Percentiles rank a stretch among this genome's conserved stretches.
These are phyloP conservation scores for Protonemura montana DNA, from an alignment of 2,888 invertebrate genomes.

Conservation along the genomic window DNA sequence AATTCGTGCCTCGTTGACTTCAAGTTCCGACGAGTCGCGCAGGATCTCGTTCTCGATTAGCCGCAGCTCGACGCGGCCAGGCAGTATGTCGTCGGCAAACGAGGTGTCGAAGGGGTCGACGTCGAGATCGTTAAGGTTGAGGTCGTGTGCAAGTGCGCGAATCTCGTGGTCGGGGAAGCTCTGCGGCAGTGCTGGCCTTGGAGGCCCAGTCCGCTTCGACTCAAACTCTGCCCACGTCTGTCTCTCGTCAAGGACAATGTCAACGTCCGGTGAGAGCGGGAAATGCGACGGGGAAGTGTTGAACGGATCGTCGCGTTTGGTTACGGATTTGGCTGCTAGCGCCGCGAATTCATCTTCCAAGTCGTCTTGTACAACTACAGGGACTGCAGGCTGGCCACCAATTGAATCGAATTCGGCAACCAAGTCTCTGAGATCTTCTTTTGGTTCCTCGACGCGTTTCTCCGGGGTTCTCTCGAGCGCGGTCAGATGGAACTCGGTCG, in stretches of 20 bases:
- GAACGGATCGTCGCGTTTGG: constrained; percentile 52
- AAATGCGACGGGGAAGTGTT: constrained; percentile 57
- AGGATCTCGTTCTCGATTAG: constrained; percentile 67
- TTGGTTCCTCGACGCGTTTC: constrained; percentile 54
- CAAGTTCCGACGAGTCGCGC: constrained; percentile 54
- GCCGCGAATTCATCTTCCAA: constrained; percentile 80
- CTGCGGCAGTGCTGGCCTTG: constrained; percentile 16
- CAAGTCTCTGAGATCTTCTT: constrained; percentile 47
- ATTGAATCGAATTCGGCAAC: constrained; percentile 54
- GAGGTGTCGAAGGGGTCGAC: constrained; percentile 85
- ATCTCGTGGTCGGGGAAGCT: constrained; percentile 40
- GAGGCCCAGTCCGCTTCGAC: constrained; percentile 19
- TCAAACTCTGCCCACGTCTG: constrained; percentile 46
- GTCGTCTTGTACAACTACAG: constrained; percentile 56
- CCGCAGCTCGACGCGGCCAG: constrained; percentile 68
- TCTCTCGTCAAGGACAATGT: constrained; percentile 47
- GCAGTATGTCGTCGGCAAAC: constrained; percentile 79
- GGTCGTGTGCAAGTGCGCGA: constrained; percentile 39
- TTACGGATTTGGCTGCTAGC: constrained; percentile 76
- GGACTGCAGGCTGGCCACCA: background rate
- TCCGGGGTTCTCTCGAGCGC: constrained; percentile 62
- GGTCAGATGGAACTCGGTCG: constrained; percentile 56
- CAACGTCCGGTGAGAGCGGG: constrained; percentile 49
- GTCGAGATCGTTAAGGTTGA: constrained; percentile 55
- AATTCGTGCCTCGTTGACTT: constrained; percentile 50